Base-by-base conservation (phyloP, 2,888 invertebrate genomes). In the Clepsis dumicolana region DNA sequence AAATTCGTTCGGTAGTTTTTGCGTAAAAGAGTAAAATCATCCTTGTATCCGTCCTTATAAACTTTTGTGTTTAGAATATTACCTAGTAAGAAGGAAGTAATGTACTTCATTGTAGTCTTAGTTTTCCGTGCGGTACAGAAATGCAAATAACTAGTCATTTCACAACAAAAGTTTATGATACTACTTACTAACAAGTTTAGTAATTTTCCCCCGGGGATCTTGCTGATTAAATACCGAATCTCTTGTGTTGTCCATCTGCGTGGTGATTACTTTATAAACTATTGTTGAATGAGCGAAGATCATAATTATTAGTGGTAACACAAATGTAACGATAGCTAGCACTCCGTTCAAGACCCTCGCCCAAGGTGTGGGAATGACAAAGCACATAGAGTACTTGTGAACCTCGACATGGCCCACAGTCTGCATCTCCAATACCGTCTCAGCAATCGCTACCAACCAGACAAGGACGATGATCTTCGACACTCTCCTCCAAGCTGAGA, bases 231-330 rank as follows among this genome's bases (percentile, higher is more conserved):
- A 52, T 2, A 25, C 27, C 4, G 16, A 7, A 5, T 52, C 18
- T 52, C 25, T 52, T 27, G 18, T 7, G 4, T 52, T 18, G 72
- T 18, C 72, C 73, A 16, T 70, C 74, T 24, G 70, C 63, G 24
- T 50, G 3, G 16, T 18, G 27, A 77, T 82, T 2, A 82, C 70
- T 74, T 72, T 77, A 4, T 74, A 71, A 8, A 74, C 75, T 69
- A 81, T 80, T 72, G 74, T 77, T 10, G 75, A 70, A 24, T 82
- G 77, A 0, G 77, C 77, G 38, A 73, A 77, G 4, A 71, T 70
- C 71, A 81, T 77, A 1, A 79, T 77, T 25, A 48, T 52, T 29
- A 80, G 48, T 0, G 82, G 82, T 27, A 81, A 62, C 4, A 77
- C 62, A 25, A 80, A 82, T 0, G 74, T 75, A n/a, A 74, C 41